Percentiles rank a stretch among this genome's conserved stretches.
Conservation (phyloP, 2,888 invertebrate species). For the Nebria brevicollis region DNA sequence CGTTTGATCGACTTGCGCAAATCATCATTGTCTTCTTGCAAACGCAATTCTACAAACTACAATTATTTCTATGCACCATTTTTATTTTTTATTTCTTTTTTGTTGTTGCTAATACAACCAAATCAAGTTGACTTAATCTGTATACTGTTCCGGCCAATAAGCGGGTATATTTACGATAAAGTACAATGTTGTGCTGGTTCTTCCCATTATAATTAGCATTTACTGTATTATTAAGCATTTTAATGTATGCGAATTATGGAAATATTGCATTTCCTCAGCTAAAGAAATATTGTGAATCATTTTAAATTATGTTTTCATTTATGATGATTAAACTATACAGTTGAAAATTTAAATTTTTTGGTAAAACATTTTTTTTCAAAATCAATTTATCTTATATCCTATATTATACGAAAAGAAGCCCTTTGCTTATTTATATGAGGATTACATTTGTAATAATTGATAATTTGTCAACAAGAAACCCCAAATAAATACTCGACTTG, state of each 20-base stretch:
- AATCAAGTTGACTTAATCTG: background rate
- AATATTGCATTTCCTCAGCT: background rate
- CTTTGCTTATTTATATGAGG: too few relatives aligned
- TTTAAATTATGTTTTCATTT: background rate
- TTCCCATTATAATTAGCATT: background rate
- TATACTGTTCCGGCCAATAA: slow-evolving; percentile 1
- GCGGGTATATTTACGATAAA: background rate
- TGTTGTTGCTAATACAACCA: background rate
- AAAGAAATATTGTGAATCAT: background rate
- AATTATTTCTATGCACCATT: background rate
- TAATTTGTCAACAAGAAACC: slow-evolving; percentile 16
- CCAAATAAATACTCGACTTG: slow-evolving; percentile 27
- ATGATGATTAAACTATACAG: background rate
- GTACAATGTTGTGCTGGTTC: background rate
- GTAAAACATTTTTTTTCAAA: too few relatives aligned
- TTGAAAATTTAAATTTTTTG: too few relatives aligned
- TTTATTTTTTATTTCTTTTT: background rate
- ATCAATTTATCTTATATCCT: too few relatives aligned
- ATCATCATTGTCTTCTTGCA: background rate
- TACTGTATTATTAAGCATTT: background rate
- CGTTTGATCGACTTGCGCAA: background rate
- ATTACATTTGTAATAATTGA: background rate
- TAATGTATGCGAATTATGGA: background rate
- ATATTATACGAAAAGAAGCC: too few relatives aligned
- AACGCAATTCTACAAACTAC: background rate